Conservation (phyloP, 2,888 invertebrate genomes). For the Nebria brevicollis region DNA sequence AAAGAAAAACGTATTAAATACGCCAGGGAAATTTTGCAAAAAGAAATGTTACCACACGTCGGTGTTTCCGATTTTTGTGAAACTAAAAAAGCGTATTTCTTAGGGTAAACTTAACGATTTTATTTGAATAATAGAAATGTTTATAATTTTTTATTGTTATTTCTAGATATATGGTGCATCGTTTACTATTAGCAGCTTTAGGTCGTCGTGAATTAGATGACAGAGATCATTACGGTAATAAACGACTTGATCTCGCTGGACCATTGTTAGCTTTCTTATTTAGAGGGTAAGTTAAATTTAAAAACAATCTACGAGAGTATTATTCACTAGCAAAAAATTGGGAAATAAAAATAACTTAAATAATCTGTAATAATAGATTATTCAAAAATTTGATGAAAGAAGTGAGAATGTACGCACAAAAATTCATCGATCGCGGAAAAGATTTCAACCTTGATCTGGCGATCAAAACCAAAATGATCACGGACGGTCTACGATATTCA, state of each 20-base stretch:
- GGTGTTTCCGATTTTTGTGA: constrained; percentile 99
- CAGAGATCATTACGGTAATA: constrained; percentile 99
- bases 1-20: constrained; percentile 99
- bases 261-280: constrained; percentile 97
- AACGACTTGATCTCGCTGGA: constrained; percentile 96
- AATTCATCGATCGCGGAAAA: constrained; percentile 98
- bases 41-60: constrained; percentile 99
- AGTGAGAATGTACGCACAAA: constrained; percentile 98
- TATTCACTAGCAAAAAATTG: not conserved
- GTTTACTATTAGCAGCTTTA: constrained; percentile 90
- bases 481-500: constrained; percentile 97
- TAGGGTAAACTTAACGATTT: constrained; percentile 69
- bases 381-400: constrained; percentile 97
- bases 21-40: constrained; percentile 98
- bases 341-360: not conserved
- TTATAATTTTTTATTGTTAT: not conserved
- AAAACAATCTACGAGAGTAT: not conserved
- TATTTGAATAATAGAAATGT: not conserved
- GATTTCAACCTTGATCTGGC: constrained; percentile 97
- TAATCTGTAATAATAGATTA: constrained; percentile 63
- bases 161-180: constrained; percentile 94
- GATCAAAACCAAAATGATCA: constrained; percentile 97
- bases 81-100: constrained; percentile 98
- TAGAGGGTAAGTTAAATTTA: constrained; percentile 71
- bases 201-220: constrained; percentile 98